Evolutionary conservation across 35 echinoderm and acorn worm species (phyloP).

Genomic region (Chiridota heheva): DNA sequence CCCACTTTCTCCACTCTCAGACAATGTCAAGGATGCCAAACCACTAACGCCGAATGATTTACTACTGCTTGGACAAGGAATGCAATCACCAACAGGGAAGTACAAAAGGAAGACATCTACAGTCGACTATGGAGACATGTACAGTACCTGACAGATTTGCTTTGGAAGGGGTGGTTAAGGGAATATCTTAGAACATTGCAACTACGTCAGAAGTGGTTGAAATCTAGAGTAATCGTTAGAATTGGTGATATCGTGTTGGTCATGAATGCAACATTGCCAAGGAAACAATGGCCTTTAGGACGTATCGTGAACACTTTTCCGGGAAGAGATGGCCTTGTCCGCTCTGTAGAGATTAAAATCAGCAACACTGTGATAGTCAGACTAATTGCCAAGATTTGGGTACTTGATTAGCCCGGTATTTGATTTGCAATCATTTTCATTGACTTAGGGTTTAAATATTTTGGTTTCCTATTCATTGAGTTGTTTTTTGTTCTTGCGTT

Average conservation of each 20-base stretch:
- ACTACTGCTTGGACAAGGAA: constrained; percentile 12
- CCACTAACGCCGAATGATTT: constrained; percentile 34
- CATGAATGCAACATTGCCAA: constrained; percentile 26
- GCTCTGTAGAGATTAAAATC: constrained; percentile 11
- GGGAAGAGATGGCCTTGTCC: constrained; percentile 36
- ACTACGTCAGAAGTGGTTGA: constrained; percentile 46
- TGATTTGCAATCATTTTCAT: too few relatives aligned
- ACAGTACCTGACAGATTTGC: constrained; percentile 28
- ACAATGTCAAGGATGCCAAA: constrained; percentile 28
- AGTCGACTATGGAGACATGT: constrained; percentile 33
- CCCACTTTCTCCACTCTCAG: constrained; percentile 25
- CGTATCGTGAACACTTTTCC: constrained; percentile 43
- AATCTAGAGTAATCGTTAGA: constrained; percentile 14
- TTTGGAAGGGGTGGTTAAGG: constrained; percentile 62
- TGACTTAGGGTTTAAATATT: too few relatives aligned
- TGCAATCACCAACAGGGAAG: neutral
- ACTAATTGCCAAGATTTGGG: neutral
- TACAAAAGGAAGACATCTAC: neutral
- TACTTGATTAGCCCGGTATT: too few relatives aligned
- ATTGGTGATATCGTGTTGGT: constrained; percentile 59
- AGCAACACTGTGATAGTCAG: neutral
- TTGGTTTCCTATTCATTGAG: too few relatives aligned
- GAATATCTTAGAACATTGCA: constrained; percentile 70
- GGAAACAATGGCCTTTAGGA: constrained; percentile 57
- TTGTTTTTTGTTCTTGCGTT: too few relatives aligned